Base-by-base conservation (phyloP, 2,888 invertebrate species). In the Chelonus formosanus region DNA sequence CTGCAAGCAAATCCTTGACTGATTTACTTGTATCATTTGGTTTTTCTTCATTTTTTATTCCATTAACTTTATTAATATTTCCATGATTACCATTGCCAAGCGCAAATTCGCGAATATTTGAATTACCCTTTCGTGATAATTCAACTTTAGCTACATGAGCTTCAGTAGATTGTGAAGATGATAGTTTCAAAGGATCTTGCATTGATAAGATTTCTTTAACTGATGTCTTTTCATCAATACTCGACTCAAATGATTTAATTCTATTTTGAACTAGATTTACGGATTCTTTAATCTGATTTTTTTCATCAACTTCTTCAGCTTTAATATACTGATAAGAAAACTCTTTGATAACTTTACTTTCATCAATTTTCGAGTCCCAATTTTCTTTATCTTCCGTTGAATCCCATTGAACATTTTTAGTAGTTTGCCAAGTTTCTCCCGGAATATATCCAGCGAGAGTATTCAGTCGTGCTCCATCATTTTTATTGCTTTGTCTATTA, bases 1-100 rank as follows among this genome's bases (percentile, higher is more conserved):
- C 85, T 2, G 85, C 85, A 43, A 85, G 68, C 1, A 86, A 73
- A 69, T 85, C 86, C 67, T 84, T 85, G 0, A 86, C 85, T 3
- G 85, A 84, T 65, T 84, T 85, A 57, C 80, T 80, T 54, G 77
- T 73, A 35, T 77, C 78, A 1, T 74, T 70, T 7, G 74, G 73
- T 35, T 78, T 75, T 1, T 63, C 54, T 5, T 72, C 69, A 0
- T 72, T 69, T 1, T 70, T 71, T 2, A 69, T 68, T 0, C 2
- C 20, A 20, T 63, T 61, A 52, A 35, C 65, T 43, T 56, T 60
- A 5, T 70, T 71, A 5, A 56, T 3, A 4, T 31, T 54, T 4
- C 70, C 71, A 1, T 55, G 0, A 10, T 4, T 60, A 6, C 40
- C 3, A 0, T 79, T 77, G 0, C 77, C 78, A 4, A 80, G 60